Conservation (phyloP, 2,113 vertebrate genomes). For the Vulpes lagopus region DNA sequence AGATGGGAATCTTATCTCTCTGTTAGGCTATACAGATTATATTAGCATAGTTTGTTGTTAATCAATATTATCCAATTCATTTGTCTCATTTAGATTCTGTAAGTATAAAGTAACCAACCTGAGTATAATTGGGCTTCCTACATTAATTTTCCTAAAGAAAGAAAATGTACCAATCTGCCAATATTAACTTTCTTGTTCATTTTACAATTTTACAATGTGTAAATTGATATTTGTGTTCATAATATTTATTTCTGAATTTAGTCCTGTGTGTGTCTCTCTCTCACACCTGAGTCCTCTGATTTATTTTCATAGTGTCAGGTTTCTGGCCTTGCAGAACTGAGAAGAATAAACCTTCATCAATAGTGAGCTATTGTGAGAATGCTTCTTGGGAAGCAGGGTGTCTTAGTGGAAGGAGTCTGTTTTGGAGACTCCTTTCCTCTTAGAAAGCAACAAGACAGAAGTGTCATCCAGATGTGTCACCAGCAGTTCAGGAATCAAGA, state of each 20-base stretch:
- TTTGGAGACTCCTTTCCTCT: constrained; percentile 9
- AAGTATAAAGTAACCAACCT: constrained; percentile 3
- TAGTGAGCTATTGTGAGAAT: background rate
- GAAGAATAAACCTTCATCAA: background rate
- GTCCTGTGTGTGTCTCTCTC: background rate
- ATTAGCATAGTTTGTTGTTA: background rate
- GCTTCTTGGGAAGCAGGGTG: background rate
- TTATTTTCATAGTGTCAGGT: constrained; percentile 17
- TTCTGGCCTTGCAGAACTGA: background rate
- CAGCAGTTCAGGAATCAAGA: constrained; percentile 22
- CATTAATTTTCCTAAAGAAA: constrained; percentile 9
- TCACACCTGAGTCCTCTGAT: background rate
- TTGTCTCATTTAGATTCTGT: background rate
- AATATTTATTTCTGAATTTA: constrained; percentile 35
- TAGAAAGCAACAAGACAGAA: background rate
- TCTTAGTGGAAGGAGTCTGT: background rate
- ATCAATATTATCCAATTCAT: background rate
- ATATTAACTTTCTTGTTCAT: background rate
- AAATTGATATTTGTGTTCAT: constrained; percentile 5
- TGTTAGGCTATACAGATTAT: background rate
- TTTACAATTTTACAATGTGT: background rate
- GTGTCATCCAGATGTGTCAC: background rate
- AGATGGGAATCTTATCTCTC: background rate
- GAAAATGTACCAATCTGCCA: background rate
- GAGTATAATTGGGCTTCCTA: background rate